These are phyloP conservation scores for Pemphredon lugubris DNA, from an alignment of 2,888 invertebrate genomes.

Conservation along the genomic window DNA sequence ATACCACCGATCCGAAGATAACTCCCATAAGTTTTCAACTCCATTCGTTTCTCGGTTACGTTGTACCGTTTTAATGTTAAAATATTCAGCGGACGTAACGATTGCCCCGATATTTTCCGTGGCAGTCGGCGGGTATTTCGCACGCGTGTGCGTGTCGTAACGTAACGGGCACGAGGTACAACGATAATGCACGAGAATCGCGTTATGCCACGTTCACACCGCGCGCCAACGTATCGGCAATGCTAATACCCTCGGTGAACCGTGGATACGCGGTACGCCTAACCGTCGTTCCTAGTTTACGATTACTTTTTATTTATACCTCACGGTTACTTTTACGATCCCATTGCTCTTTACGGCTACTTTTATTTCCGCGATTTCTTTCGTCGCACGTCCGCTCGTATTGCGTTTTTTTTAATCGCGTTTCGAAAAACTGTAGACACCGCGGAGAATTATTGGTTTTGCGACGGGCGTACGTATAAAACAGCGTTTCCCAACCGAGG, in stretches of 20 bases:
- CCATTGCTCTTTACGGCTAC: neutral
- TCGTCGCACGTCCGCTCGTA: too few relatives aligned
- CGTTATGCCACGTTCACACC: neutral
- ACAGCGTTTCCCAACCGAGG: too few relatives aligned
- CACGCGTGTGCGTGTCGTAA: neutral
- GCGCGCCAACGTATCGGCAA: neutral
- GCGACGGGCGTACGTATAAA: too few relatives aligned
- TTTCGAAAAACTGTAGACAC: too few relatives aligned
- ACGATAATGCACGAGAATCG: slow-evolving; percentile 13
- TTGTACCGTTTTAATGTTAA: slow-evolving; percentile 43
- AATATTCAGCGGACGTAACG: slow-evolving; percentile 49
- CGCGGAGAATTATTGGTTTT: too few relatives aligned
- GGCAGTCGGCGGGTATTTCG: slow-evolving; percentile 1
- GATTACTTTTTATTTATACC: neutral
- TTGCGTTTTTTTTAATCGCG: too few relatives aligned
- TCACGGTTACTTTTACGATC: neutral
- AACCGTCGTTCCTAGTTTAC: slow-evolving; percentile 8
- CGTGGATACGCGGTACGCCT: neutral
- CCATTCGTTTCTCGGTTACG: too few relatives aligned
- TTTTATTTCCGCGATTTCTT: neutral
- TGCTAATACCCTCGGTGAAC: neutral
- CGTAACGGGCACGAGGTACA: slow-evolving; percentile 16
- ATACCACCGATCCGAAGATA: too few relatives aligned
- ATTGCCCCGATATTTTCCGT: slow-evolving; percentile 25
- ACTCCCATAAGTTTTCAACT: too few relatives aligned